A percentile compares a stretch with the other conserved stretches of the same genome.
Evolutionary conservation across 23 tunicate genomes (phyloP).

Genomic region (Ciona savignyi): DNA sequence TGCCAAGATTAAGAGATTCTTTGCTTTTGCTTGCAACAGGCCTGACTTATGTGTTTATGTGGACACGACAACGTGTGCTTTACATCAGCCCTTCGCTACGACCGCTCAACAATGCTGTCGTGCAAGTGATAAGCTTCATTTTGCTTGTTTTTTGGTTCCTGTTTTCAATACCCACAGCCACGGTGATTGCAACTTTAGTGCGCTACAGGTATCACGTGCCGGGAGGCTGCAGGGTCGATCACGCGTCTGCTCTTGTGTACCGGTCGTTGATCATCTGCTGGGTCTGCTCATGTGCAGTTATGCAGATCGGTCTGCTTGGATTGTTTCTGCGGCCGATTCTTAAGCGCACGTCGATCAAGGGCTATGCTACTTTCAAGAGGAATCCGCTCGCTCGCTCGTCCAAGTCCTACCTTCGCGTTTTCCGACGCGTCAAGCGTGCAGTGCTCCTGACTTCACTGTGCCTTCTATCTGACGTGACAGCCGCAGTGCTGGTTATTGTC

Average conservation of each 20-base stretch:
- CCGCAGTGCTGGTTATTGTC: slow-evolving; percentile 4
- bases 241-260: not conserved
- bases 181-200: not conserved
- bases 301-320: slow-evolving; percentile 40
- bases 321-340: slow-evolving; percentile 44
- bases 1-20: slow-evolving; percentile 11
- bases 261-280: slow-evolving; percentile 9
- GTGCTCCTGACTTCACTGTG: slow-evolving; percentile 29
- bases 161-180: slow-evolving; percentile 6
- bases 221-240: slow-evolving; percentile 22
- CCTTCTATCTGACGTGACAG: slow-evolving; percentile 21
- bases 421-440: slow-evolving; percentile 37
- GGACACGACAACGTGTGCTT: slow-evolving; percentile 56
- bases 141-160: slow-evolving; percentile 33
- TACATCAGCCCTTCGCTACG: slow-evolving; percentile 38
- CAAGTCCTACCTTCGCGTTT: not conserved
- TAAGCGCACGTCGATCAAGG: slow-evolving; percentile 18
- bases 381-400: not conserved
- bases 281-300: slow-evolving; percentile 21
- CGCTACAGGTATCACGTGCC: slow-evolving; percentile 9
- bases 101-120: slow-evolving; percentile 15
- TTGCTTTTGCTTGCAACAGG: slow-evolving; percentile 15
- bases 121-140: slow-evolving; percentile 16
- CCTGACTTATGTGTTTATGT: slow-evolving; percentile 40
- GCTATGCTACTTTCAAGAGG: too few species aligned